Conservation (phyloP, 2,888 invertebrate species). For the Eupithecia subumbrata region DNA sequence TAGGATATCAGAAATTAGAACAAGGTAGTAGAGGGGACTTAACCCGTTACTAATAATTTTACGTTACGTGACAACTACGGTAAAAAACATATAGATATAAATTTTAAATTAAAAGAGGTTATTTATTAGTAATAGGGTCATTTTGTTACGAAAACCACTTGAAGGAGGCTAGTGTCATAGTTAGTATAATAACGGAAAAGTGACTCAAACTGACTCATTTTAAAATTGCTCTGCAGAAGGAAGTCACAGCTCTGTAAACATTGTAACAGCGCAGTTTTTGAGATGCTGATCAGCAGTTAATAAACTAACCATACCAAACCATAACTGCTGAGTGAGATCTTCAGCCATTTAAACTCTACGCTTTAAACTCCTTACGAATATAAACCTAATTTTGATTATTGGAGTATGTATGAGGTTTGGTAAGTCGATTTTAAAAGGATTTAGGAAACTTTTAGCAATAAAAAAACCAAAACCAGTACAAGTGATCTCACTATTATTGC, state of each 20-base stretch:
- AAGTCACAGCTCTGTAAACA: slow-evolving; percentile 21
- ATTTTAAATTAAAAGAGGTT: no score
- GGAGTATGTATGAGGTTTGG: background rate
- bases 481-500: background rate
- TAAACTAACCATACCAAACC: slow-evolving; percentile 1
- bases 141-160: background rate
- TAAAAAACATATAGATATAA: background rate
- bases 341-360: background rate
- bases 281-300: slow-evolving; percentile 6
- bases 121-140: background rate
- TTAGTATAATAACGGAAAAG: slow-evolving; percentile 1
- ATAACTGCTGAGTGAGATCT: slow-evolving; percentile 12
- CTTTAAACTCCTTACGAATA: background rate
- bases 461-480: background rate
- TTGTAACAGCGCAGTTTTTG: slow-evolving; percentile 4
- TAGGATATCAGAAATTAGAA: background rate
- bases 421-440: background rate
- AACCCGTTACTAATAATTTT: background rate
- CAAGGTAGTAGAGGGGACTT: background rate
- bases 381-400: background rate
- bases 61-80: background rate
- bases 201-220: slow-evolving; percentile 24
- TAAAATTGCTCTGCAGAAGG: slow-evolving; percentile 14
- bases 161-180: background rate
- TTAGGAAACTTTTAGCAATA: background rate